phyloP scores from a whole-genome alignment of 2,888 invertebrate species.

The Ecliptopera silaceata region DNA sequence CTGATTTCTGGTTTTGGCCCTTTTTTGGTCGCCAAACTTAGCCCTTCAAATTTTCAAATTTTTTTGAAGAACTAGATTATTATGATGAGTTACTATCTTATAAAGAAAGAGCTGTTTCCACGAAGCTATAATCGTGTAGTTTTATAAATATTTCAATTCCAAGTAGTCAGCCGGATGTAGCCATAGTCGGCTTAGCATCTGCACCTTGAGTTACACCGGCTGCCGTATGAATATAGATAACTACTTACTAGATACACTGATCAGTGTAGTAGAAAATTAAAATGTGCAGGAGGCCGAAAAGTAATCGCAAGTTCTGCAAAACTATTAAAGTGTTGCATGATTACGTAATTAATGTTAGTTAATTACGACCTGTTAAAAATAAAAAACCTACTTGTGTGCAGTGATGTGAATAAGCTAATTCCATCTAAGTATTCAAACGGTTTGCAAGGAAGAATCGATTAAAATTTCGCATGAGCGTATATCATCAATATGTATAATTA shows the following conservation, averaged over 20 bases:
- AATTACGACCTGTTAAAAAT: too few species aligned
- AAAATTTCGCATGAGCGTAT: background rate
- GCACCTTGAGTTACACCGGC: slow-evolving; percentile 81
- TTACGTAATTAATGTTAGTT: too few species aligned
- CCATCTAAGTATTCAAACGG: background rate
- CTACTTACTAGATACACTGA: slow-evolving; percentile 56
- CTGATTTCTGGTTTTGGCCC: too few species aligned
- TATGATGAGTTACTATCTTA: slow-evolving; percentile 46
- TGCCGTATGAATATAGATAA: slow-evolving; percentile 77
- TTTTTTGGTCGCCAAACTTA: too few species aligned
- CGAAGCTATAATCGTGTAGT: slow-evolving; percentile 62
- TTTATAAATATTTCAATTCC: slow-evolving; percentile 79
- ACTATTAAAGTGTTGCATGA: background rate
- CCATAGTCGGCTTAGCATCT: slow-evolving; percentile 77
- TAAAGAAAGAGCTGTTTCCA: slow-evolving; percentile 65
- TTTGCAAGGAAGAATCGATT: too few species aligned
- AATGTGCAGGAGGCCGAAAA: slow-evolving; percentile 50
- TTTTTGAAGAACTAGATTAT: background rate
- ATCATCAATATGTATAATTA: slow-evolving; percentile 14
- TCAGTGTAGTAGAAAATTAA: slow-evolving; percentile 69
- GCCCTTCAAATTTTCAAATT: background rate
- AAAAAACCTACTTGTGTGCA: background rate
- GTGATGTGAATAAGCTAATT: background rate
- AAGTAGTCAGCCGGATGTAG: slow-evolving; percentile 76
- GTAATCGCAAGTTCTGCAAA: slow-evolving; percentile 5